phyloP scores from a whole-genome alignment of 2,113 vertebrate species.

The Sus scrofa region DNA sequence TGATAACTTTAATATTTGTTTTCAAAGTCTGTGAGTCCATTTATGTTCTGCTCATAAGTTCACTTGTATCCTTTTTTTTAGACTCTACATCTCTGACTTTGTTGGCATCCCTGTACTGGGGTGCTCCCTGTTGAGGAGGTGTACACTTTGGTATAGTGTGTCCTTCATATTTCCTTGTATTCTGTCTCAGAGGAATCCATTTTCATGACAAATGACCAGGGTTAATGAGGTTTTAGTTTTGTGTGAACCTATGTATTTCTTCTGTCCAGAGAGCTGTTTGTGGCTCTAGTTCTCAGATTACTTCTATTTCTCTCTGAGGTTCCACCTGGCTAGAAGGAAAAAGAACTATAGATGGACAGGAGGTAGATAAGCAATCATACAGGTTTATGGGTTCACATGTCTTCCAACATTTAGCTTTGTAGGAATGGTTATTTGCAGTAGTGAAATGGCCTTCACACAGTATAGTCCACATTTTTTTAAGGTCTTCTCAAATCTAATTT shows the following conservation, averaged over 20 bases:
- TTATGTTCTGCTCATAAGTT: too few relatives aligned
- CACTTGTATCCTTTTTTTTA: too few relatives aligned
- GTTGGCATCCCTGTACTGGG: background rate
- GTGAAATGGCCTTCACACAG: background rate
- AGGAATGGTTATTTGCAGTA: background rate
- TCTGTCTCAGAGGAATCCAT: background rate
- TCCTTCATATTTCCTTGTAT: background rate
- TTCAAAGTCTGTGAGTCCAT: too few relatives aligned
- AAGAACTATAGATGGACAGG: background rate
- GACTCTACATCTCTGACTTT: background rate
- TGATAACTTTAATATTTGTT: too few relatives aligned
- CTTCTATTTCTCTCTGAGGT: background rate
- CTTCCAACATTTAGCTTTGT: background rate
- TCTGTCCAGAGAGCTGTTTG: background rate
- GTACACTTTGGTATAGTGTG: background rate
- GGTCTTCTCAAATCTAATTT: background rate
- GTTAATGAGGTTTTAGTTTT: background rate
- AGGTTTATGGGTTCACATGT: background rate
- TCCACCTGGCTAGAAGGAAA: background rate
- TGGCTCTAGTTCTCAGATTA: background rate
- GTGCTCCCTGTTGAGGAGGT: background rate
- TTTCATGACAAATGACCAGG: background rate
- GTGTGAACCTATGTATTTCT: background rate
- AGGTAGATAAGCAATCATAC: background rate
- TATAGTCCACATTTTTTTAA: background rate